A percentile compares a stretch with the other conserved stretches of the same genome.
These are phyloP conservation scores for Xenotilapia longispinis DNA, from an alignment of 2,113 vertebrate species.

Conservation along the genomic window DNA sequence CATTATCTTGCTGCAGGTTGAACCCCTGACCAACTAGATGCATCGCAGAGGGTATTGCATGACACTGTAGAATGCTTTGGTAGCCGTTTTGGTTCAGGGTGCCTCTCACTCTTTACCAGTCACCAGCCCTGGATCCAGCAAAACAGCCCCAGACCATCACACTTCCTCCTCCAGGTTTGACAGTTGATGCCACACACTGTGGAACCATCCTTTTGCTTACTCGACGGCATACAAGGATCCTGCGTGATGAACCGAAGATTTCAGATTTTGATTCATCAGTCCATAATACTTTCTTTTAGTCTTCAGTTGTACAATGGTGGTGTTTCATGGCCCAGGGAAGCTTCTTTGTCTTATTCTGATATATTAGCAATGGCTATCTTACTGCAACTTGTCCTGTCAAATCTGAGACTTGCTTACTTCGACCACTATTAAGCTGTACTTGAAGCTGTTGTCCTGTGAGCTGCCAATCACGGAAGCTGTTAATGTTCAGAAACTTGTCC, in stretches of 20 bases:
- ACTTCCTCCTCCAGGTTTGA: background rate
- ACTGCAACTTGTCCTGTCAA: background rate
- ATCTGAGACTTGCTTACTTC: background rate
- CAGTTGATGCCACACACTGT: background rate
- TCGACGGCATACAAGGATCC: rapidly evolving
- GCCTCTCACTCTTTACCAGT: background rate
- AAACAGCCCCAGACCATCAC: background rate
- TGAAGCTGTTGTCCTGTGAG: too few species aligned
- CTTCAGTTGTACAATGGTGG: background rate
- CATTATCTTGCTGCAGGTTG: background rate
- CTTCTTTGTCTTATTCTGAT: background rate
- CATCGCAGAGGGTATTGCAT: background rate
- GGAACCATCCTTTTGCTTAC: background rate
- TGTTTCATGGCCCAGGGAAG: background rate
- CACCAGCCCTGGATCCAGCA: background rate
- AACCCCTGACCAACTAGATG: background rate
- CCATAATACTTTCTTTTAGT: background rate
- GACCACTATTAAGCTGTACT: background rate
- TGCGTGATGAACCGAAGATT: background rate
- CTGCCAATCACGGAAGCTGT: too few species aligned
- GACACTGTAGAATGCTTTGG: background rate
- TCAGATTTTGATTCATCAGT: background rate
- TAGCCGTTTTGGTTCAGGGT: background rate
- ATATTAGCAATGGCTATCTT: background rate
- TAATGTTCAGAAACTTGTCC: too few species aligned